These are phyloP conservation scores for Pipa parva DNA, from an alignment of 2,113 vertebrate species.

Conservation along the genomic window DNA sequence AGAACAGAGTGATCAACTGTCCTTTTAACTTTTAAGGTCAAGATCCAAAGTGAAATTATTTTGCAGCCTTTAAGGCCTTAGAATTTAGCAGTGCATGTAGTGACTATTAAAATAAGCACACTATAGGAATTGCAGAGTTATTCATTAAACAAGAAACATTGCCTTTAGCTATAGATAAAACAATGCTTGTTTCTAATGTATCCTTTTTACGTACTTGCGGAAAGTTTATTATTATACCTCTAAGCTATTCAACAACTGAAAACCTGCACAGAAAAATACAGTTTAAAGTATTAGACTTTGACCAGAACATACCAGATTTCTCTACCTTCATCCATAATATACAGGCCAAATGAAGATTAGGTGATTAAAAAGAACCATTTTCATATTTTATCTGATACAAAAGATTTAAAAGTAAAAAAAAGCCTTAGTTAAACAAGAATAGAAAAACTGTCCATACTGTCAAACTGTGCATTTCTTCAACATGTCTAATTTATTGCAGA, in stretches of 20 bases:
- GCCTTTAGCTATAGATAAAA: constrained; percentile 5
- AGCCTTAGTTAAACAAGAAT: no score
- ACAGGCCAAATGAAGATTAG: neutral
- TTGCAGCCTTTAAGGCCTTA: neutral
- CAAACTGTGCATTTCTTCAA: no score
- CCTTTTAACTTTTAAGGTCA: no score
- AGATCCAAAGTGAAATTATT: no score
- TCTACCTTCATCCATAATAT: constrained; percentile 5
- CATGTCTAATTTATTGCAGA: no score
- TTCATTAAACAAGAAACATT: constrained; percentile 18
- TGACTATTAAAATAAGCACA: neutral
- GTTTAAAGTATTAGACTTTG: neutral
- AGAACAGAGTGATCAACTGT: no score
- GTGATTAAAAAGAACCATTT: neutral
- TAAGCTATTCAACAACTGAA: neutral
- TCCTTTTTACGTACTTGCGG: neutral
- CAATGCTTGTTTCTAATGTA: neutral
- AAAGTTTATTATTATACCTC: constrained; percentile 1
- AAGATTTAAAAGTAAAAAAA: no score
- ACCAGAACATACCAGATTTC: constrained; percentile 13
- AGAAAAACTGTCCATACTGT: no score
- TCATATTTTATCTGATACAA: no score
- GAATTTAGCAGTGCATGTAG: neutral
- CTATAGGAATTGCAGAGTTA: neutral
- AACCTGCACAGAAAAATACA: constrained; percentile 3